Base-by-base conservation (phyloP, 2,888 invertebrate species). In the Heliconius ismenius region DNA sequence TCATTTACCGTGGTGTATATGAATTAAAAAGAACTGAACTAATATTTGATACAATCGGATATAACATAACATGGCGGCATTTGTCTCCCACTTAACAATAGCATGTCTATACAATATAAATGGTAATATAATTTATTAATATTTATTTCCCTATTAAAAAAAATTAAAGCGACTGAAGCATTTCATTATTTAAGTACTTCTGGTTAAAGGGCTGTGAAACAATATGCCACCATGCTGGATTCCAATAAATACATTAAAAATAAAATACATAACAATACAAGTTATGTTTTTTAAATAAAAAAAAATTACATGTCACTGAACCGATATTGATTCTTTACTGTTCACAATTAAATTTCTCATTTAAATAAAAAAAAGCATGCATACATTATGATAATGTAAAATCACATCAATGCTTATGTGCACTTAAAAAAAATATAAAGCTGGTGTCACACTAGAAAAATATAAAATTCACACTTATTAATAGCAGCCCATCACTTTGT, bases 231-330 rank as follows among this genome's bases (percentile, higher is more conserved):
- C 54, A 70, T 70, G 32, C 24, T 70, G 7, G 15, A 70, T 58
- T 15, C n/a, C 32, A 36, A 4, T 58, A 24, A 58, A 58, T 13
- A 32, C 18, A 26, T 13, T 58, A 70, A 58, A 32, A 26, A n/a
- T 70, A 70, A 58, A 54, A 43, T 58, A 58, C 21, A 62, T 26
- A 73, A 28, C n/a, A 24, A 70, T 39, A 54, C 63, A 70, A 76
- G 43, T 64, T 4, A 36, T 64, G 18, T n/a, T 75, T 26, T 49
- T 43, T 68, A 26, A 68, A 39, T 28, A 28, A 60, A 28, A 75
- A 62, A 54, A 75, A 75, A n/a, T 79, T 81, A 86, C 89, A 91
- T 90, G 89, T 92, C 90, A 91, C 90, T 85, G 86, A 87, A 85
- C 84, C 85, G 86, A 88, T 43, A 6, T 88, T 88, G 88, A 80